A percentile compares a stretch with the other conserved stretches of the same genome.
phyloP scores from a whole-genome alignment of 2,113 vertebrate species.

The Pimephales promelas region DNA sequence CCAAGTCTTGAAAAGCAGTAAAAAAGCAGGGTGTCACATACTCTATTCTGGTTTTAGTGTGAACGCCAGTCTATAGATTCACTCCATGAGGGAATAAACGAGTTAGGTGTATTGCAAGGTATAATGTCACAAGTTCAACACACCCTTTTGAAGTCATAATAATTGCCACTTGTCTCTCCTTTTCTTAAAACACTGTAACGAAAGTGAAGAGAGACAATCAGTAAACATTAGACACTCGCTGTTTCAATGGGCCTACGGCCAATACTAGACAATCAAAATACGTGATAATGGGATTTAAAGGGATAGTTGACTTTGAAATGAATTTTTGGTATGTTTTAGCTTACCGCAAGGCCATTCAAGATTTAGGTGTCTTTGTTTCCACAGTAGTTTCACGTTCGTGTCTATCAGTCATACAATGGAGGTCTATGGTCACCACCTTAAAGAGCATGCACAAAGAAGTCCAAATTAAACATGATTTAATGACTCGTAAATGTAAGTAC shows the following conservation, averaged over 20 bases:
- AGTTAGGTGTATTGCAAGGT: neutral
- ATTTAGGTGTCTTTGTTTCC: too few relatives aligned
- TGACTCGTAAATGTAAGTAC: too few relatives aligned
- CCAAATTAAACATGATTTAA: too few relatives aligned
- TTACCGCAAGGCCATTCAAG: too few relatives aligned
- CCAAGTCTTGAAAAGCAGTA: neutral
- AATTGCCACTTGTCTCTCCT: neutral
- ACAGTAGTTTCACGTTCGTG: too few relatives aligned
- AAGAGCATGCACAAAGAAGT: too few relatives aligned
- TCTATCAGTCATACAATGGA: too few relatives aligned
- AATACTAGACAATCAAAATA: neutral
- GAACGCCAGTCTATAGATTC: neutral
- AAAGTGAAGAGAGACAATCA: neutral
- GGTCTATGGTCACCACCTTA: too few relatives aligned
- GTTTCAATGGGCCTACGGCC: neutral
- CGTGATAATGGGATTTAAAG: neutral
- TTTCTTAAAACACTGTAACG: neutral
- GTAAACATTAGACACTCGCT: neutral
- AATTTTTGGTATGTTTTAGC: too few relatives aligned
- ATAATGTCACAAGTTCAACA: neutral
- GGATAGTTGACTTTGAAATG: too few relatives aligned
- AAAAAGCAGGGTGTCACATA: neutral
- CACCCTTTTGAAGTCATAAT: neutral
- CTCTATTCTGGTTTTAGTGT: neutral
- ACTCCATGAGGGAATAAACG: neutral